These are phyloP conservation scores for Agrilus biguttatus DNA, from an alignment of 2,888 invertebrate species.

Conservation along the genomic window DNA sequence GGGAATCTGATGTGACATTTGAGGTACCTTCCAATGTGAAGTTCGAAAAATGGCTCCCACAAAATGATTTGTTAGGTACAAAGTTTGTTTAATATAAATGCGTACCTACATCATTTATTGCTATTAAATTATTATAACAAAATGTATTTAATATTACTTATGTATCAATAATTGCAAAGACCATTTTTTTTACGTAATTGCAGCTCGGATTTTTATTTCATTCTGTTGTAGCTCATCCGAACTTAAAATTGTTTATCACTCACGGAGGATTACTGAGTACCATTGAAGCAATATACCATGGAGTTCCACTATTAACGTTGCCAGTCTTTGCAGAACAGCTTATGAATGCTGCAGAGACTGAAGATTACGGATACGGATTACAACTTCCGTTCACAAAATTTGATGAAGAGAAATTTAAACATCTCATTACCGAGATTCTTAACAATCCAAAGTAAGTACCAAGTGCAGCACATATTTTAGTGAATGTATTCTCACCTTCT, in stretches of 20 bases:
- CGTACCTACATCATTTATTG: too few species aligned
- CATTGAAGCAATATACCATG: constrained; percentile 5
- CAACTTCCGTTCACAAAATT: constrained; percentile 25
- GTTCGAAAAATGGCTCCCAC: constrained; percentile 30
- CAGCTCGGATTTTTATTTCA: too few species aligned
- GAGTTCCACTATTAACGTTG: constrained; percentile 5
- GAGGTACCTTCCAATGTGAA: constrained; percentile 28
- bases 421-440: constrained; percentile 25
- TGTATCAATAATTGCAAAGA: too few species aligned
- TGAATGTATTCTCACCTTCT: not conserved
- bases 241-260: constrained; percentile 7
- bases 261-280: constrained; percentile 7
- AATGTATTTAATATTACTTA: too few species aligned
- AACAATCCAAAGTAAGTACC: constrained; percentile 19
- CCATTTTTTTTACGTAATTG: too few species aligned
- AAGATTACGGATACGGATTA: constrained; percentile 24
- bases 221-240: constrained; percentile 7
- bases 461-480: too few species aligned
- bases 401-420: constrained; percentile 25
- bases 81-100: not conserved
- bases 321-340: constrained; percentile 7
- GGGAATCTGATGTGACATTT: constrained; percentile 29
- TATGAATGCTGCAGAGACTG: constrained; percentile 3
- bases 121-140: too few species aligned
- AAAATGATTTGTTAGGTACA: constrained; percentile 20